Evolutionary conservation across 2,113 vertebrate species (phyloP).

Genomic region (Odontesthes bonariensis): DNA sequence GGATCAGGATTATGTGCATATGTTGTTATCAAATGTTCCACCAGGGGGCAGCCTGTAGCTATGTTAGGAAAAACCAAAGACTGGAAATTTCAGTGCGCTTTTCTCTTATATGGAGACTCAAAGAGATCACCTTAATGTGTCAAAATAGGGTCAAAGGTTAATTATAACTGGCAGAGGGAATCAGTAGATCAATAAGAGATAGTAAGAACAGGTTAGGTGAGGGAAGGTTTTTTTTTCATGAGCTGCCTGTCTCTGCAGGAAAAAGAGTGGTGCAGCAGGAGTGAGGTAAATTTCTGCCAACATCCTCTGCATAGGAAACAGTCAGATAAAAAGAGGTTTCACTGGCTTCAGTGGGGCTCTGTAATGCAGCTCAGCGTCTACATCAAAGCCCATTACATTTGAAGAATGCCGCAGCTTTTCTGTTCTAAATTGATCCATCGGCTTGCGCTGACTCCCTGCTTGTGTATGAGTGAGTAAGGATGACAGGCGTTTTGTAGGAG

Average conservation of each 20-base stretch:
- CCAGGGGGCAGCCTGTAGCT: slow-evolving; percentile 67
- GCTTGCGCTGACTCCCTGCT: slow-evolving; percentile 61
- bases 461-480: slow-evolving; percentile 68
- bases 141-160: slow-evolving; percentile 9
- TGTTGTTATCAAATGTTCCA: slow-evolving; percentile 30
- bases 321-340: slow-evolving; percentile 72
- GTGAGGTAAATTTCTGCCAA: slow-evolving; percentile 49
- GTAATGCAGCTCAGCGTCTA: slow-evolving; percentile 76
- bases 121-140: not conserved
- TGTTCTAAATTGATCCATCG: slow-evolving; percentile 76
- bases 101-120: slow-evolving; percentile 3
- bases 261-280: slow-evolving; percentile 22
- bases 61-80: not conserved
- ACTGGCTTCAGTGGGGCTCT: slow-evolving; percentile 61
- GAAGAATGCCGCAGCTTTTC: slow-evolving; percentile 73
- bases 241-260: slow-evolving; percentile 5
- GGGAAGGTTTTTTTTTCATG: slow-evolving; percentile 17
- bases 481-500: slow-evolving; percentile 81
- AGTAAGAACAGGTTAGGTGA: not conserved
- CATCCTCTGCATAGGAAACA: slow-evolving; percentile 67
- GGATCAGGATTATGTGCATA: not conserved
- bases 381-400: slow-evolving; percentile 81
- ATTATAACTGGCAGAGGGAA: not conserved
- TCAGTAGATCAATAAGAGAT: slow-evolving; percentile 2
- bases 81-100: not conserved